Conservation (phyloP, 1,140 invertebrate genomes). For the Formica selysi region DNA sequence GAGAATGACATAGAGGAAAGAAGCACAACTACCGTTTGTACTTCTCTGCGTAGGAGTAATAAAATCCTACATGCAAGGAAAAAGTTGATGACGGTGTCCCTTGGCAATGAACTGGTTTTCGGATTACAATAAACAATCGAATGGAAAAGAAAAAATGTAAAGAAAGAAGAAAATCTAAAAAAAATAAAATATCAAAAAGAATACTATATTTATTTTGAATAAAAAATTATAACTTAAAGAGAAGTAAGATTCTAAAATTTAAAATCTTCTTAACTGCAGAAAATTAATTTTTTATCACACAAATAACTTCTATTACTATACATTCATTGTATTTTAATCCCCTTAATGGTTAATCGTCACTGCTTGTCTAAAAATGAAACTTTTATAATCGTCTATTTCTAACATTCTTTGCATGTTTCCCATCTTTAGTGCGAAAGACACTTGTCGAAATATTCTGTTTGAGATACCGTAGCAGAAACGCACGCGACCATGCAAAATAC, state of each 20-base stretch:
- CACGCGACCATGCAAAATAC: slow-evolving; percentile 51
- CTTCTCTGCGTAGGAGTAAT: slow-evolving; percentile 64
- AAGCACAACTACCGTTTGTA: slow-evolving; percentile 72
- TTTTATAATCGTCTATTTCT: not conserved
- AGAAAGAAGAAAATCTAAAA: not conserved
- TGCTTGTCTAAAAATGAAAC: not conserved
- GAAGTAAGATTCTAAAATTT: not conserved
- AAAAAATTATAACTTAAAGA: not conserved
- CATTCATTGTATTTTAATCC: too few relatives aligned
- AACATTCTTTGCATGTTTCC: not conserved
- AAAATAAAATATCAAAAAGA: not conserved
- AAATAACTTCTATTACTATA: too few relatives aligned
- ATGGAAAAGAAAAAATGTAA: slow-evolving; percentile 7
- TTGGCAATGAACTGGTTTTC: slow-evolving; percentile 77
- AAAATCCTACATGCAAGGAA: slow-evolving; percentile 28
- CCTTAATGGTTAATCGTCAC: too few relatives aligned
- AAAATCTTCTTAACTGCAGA: not conserved
- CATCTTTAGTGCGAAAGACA: slow-evolving; percentile 45
- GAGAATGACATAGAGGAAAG: slow-evolving; percentile 58
- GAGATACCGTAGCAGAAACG: slow-evolving; percentile 39
- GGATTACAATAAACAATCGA: slow-evolving; percentile 24
- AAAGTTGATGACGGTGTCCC: slow-evolving; percentile 65
- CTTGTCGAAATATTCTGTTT: slow-evolving; percentile 52
- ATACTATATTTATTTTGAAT: not conserved
- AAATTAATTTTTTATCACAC: too few relatives aligned